A percentile compares a stretch with the other conserved stretches of the same genome.
These are phyloP conservation scores for Drosophila grimshawi DNA, from an alignment of 1,140 invertebrate genomes.

Conservation along the genomic window DNA sequence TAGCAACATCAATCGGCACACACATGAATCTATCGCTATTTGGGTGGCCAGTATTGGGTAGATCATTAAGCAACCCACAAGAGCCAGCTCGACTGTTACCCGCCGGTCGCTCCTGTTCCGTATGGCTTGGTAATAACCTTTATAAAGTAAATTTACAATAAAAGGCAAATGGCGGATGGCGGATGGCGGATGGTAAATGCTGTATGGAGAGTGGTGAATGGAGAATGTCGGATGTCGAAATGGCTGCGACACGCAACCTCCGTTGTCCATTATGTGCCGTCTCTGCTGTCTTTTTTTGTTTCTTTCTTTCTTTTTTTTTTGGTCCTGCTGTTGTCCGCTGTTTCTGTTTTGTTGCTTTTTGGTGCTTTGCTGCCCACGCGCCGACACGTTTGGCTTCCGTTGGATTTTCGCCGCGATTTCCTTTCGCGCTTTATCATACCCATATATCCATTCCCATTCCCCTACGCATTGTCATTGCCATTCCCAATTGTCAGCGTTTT, in stretches of 20 bases:
- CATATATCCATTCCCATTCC: neutral
- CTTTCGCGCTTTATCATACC: conserved; percentile 42
- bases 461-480: neutral
- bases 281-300: conserved; percentile 14
- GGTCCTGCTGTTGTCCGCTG: neutral
- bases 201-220: conserved; percentile 16
- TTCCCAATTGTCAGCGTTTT: conserved; percentile 41
- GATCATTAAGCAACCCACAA: conserved; percentile 34
- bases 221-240: conserved; percentile 19
- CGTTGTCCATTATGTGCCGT: conserved; percentile 35
- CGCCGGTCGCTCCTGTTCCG: neutral
- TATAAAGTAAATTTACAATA: conserved; percentile 82
- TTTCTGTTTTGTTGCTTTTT: conserved; percentile 16
- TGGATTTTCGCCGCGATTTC: conserved; percentile 77
- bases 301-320: neutral
- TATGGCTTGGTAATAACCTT: conserved; percentile 70
- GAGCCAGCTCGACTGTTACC: conserved; percentile 24
- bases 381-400: conserved; percentile 79
- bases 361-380: conserved; percentile 57
- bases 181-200: conserved; percentile 10
- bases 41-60: neutral
- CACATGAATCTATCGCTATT: neutral
- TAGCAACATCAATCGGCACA: no score
- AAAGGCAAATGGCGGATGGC: conserved; percentile 70
- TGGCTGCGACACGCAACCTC: conserved; percentile 17